Evolutionary conservation across 2,797 vertebrate species (phyloP), one percentile per base, ranked within the genome.

Genomic region (Falco rusticolus): DNA sequence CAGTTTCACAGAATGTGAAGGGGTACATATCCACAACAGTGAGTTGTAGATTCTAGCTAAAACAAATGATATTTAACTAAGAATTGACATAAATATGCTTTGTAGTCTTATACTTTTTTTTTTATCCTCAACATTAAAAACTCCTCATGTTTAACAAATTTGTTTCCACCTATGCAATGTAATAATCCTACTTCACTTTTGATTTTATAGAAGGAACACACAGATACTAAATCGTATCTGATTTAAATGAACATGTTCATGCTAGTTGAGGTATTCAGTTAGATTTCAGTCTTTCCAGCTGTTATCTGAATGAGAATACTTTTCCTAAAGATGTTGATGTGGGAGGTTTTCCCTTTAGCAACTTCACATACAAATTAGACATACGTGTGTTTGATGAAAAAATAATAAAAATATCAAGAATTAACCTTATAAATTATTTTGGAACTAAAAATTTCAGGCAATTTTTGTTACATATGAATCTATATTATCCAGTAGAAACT

Each of bases 341-440:
- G 96, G 97, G 97, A 96, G 96, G 96, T 88, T 92, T 97, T 95
- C 95, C 97, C 96, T 87, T 87, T 33, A 96, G 97, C 97, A 75
- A 69, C 39, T 93, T 77, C 74, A 59, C 76, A 56, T 54, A 88
- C 79, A 65, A 87, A 93, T 77, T 87, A 95, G 89, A 76, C 45
- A 41, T 72, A 60, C 45, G 18, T 34, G 26, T 59, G 20, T 78
- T 18, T 60, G 26, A 61, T 90, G 29, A 84, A 71, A 89, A 94
- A 57, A 45, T n/a, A 66, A 50, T 31, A 34, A 50, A 53, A 71
- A 84, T 41, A 80, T 60, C 4, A 64, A 50, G 22, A 65, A 33
- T 45, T 88, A 87, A 31, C 9, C 17, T 74, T 48, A 61, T 34
- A 71, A 64, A 29, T 69, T 0, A 72, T 20, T 41, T 66, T 70